Conservation (phyloP, 2,113 vertebrate genomes). For the Ctenomys sociabilis region DNA sequence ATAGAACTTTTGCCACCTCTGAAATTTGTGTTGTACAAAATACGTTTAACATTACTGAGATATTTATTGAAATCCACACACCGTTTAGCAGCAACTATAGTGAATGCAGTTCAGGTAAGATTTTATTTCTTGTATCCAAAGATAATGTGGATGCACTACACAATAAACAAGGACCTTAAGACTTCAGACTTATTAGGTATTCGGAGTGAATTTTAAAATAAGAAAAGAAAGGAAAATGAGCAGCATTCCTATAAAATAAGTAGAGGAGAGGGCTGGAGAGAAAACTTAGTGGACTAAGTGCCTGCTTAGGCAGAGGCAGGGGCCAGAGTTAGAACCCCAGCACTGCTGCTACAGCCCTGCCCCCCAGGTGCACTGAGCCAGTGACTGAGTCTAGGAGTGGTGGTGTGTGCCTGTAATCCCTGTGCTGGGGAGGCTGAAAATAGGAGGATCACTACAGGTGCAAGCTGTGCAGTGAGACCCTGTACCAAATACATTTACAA, state of each 20-base stretch:
- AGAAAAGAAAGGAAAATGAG: neutral
- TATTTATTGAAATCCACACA: conserved; percentile 8
- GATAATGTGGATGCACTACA: neutral
- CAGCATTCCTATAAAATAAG: neutral
- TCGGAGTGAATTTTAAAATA: neutral
- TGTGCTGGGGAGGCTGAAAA: no score
- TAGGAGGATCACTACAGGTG: no score
- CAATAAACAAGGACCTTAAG: neutral
- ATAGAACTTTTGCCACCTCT: neutral
- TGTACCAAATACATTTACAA: no score
- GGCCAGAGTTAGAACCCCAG: no score
- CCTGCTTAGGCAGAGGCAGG: no score
- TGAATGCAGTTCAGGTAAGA: conserved; percentile 8
- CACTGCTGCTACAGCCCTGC: no score
- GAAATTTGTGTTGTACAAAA: neutral
- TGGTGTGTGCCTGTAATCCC: no score
- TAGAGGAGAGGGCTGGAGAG: neutral
- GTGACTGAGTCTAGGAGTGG: no score
- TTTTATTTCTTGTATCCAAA: conserved; percentile 18
- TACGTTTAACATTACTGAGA: conserved; percentile 13
- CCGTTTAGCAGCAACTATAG: neutral
- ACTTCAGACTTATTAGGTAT: neutral
- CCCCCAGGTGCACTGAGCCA: no score
- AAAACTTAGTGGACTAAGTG: no score
- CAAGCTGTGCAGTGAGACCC: no score